Conservation (phyloP, 2,797 vertebrate species). For the Phoxinus dragarum region DNA sequence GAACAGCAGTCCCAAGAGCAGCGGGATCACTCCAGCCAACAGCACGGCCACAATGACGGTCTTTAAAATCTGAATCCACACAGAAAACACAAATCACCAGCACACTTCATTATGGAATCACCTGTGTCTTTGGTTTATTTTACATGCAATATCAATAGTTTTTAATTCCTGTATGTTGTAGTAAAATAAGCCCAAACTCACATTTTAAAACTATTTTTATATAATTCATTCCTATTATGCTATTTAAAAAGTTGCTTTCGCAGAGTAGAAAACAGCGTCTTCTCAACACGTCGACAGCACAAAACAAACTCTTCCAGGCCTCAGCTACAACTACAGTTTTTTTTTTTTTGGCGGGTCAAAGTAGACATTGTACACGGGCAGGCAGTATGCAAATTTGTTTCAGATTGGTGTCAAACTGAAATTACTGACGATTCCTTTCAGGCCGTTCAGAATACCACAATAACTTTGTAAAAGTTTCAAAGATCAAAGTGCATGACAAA, state of each 20-base stretch:
- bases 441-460: too few relatives aligned
- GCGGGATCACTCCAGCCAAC: constrained; percentile 93
- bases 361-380: neutral
- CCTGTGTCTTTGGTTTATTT: neutral
- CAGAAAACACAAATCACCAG: neutral
- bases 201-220: neutral
- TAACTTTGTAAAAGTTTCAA: too few relatives aligned
- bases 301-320: neutral
- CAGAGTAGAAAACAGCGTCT: neutral
- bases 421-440: neutral
- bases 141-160: neutral
- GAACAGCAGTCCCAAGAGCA: constrained; percentile 93
- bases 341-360: neutral
- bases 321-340: neutral
- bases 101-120: neutral
- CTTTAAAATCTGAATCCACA: constrained; percentile 89
- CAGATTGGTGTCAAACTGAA: neutral
- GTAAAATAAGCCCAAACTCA: neutral
- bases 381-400: neutral
- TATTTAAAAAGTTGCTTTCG: neutral
- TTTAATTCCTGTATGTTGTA: neutral
- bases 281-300: neutral
- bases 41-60: constrained; percentile 93
- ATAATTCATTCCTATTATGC: neutral
- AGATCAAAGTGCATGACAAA: too few relatives aligned